These are phyloP conservation scores for Melolontha melolontha DNA, from an alignment of 2,888 invertebrate species.

Conservation along the genomic window DNA sequence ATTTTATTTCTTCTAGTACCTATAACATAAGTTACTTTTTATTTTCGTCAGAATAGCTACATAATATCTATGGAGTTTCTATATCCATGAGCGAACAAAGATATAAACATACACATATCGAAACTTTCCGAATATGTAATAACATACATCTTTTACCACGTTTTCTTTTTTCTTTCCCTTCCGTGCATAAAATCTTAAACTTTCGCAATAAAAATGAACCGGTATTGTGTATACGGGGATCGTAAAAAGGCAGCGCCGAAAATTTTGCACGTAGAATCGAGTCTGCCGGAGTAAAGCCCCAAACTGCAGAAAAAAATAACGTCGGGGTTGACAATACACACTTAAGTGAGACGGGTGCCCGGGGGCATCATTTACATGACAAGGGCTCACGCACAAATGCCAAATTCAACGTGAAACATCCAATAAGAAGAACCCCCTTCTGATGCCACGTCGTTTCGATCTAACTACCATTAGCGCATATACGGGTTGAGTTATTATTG, in stretches of 20 bases:
- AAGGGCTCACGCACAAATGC: conserved; percentile 63
- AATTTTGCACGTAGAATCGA: conserved; percentile 36
- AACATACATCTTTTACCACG: conserved; percentile 33
- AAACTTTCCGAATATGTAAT: conserved; percentile 33
- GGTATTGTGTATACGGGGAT: conserved; percentile 39
- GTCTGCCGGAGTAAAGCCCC: conserved; percentile 24
- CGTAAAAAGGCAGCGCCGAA: conserved; percentile 41
- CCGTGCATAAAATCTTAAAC: conserved; percentile 41
- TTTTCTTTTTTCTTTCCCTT: conserved; percentile 13
- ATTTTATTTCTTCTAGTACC: too few relatives aligned
- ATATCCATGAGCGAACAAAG: conserved; percentile 10
- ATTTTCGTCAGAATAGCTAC: neutral
- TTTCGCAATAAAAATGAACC: conserved; percentile 43
- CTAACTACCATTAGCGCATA: conserved; percentile 53
- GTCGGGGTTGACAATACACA: conserved; percentile 52
- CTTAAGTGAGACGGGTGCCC: conserved; percentile 59
- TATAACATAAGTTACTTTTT: too few relatives aligned
- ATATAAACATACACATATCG: conserved; percentile 30
- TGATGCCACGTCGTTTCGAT: conserved; percentile 47
- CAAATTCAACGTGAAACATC: conserved; percentile 62
- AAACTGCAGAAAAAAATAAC: conserved; percentile 39
- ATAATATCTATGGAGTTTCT: conserved; percentile 4
- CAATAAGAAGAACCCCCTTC: conserved; percentile 55
- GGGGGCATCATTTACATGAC: conserved; percentile 72
- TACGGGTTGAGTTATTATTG: conserved; percentile 51